These are phyloP conservation scores for Chroicocephalus ridibundus DNA, from an alignment of 2,113 vertebrate genomes.

Conservation along the genomic window DNA sequence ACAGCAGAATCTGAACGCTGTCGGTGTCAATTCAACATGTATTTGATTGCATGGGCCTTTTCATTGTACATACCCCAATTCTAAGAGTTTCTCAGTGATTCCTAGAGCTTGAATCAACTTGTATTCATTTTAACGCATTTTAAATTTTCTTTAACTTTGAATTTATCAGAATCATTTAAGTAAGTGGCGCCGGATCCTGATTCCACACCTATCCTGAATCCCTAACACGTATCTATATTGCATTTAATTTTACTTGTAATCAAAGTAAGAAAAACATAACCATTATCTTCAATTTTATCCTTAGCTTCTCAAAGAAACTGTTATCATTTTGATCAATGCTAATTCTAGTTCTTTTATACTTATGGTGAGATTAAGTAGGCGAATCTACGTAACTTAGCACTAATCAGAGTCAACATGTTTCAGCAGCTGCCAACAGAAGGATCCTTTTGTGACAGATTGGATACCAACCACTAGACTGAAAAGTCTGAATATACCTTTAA, in stretches of 20 bases:
- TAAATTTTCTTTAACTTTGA: background rate
- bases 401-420: background rate
- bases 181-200: background rate
- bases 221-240: background rate
- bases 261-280: background rate
- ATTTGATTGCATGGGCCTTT: background rate
- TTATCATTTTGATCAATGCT: background rate
- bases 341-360: background rate
- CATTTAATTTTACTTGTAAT: background rate
- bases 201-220: background rate
- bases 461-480: background rate
- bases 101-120: background rate
- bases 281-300: background rate
- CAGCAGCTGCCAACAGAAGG: background rate
- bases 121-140: background rate
- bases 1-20: background rate
- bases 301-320: background rate
- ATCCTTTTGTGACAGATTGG: background rate
- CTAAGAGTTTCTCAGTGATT: background rate
- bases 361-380: background rate
- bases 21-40: background rate
- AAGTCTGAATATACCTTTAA: background rate
- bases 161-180: background rate
- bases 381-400: background rate
- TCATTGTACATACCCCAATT: fast-evolving